Evolutionary conservation across 2,888 invertebrate genomes (phyloP).

Genomic region (Sphinx pinastri): DNA sequence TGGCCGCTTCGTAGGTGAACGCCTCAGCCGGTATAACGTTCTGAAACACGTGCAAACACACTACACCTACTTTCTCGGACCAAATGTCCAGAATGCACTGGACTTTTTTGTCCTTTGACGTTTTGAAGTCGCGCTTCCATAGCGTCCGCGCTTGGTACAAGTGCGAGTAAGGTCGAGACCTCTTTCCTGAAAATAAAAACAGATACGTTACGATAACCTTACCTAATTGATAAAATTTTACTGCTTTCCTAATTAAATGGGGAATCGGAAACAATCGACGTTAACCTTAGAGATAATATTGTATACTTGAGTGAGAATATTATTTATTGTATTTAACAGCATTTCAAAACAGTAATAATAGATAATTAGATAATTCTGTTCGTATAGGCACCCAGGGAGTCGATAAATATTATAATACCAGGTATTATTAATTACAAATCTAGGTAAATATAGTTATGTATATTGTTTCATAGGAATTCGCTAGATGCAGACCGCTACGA

Average conservation of each 20-base stretch:
- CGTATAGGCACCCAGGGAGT: no score
- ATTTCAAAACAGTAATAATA: not conserved
- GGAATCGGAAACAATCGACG: no score
- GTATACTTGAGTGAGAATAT: not conserved
- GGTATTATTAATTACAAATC: no score
- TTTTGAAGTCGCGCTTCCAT: slow-evolving; percentile 81
- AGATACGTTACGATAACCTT: not conserved
- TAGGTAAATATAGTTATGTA: no score
- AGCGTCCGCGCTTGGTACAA: slow-evolving; percentile 92
- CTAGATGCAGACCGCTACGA: no score
- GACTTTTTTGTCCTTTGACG: slow-evolving; percentile 85
- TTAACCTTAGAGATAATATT: not conserved
- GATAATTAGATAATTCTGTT: not conserved
- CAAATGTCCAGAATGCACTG: slow-evolving; percentile 94
- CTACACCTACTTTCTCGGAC: slow-evolving; percentile 91
- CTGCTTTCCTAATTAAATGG: no score
- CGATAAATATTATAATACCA: no score
- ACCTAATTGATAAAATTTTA: not conserved
- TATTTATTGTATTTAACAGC: not conserved
- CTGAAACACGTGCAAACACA: slow-evolving; percentile 95
- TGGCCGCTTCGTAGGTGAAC: slow-evolving; percentile 95
- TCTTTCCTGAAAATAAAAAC: slow-evolving; percentile 81
- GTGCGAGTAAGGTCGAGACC: slow-evolving; percentile 94
- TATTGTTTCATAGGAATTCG: no score
- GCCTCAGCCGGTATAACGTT: slow-evolving; percentile 96